A percentile compares a stretch with the other conserved stretches of the same genome.
Evolutionary conservation across 1,140 invertebrate species (phyloP).

Genomic region (Drosophila watanabei): DNA sequence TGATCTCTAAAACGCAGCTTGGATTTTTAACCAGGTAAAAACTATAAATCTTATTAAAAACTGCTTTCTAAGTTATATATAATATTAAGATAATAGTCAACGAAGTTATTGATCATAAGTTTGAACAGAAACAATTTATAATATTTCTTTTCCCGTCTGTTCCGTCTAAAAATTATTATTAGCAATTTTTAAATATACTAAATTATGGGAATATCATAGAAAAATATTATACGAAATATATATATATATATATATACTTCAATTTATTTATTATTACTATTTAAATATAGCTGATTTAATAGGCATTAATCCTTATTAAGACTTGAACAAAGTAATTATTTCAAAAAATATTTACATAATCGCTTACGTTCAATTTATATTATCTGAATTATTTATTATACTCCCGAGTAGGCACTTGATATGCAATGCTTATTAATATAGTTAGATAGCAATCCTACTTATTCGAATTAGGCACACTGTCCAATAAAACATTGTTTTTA

Average conservation of each 20-base stretch:
- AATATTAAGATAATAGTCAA: not conserved
- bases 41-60: no score
- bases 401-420: not conserved
- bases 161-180: no score
- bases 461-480: not conserved
- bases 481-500: not conserved
- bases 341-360: not conserved
- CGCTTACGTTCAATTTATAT: not conserved
- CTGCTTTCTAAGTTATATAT: not conserved
- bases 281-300: not conserved
- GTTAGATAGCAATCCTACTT: not conserved
- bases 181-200: no score
- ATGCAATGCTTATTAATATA: not conserved
- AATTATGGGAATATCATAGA: not conserved
- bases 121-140: no score
- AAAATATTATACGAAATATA: not conserved
- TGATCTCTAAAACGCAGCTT: no score
- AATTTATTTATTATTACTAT: not conserved
- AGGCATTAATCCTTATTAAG: no score
- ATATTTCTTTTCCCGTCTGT: no score
- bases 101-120: no score
- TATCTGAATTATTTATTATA: not conserved
- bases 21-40: not conserved
- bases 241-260: no score
- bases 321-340: not conserved